These are phyloP conservation scores for Amiota mariae DNA, from an alignment of 2,888 invertebrate species.

Conservation along the genomic window DNA sequence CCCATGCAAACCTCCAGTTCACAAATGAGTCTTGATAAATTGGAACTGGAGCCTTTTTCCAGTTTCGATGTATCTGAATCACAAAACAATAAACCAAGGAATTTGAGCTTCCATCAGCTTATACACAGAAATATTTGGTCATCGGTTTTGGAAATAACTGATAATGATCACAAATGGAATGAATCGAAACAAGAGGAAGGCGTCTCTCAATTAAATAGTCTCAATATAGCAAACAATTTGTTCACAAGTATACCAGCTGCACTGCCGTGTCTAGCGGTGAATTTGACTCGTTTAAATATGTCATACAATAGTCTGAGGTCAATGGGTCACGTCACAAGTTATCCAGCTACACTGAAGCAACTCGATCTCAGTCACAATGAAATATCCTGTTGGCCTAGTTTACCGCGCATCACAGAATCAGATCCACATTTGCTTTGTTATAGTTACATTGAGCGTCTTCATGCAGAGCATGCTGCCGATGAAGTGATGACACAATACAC, in stretches of 20 bases:
- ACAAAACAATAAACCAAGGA: conserved; percentile 58
- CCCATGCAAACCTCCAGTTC: conserved; percentile 71
- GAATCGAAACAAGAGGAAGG: conserved; percentile 75
- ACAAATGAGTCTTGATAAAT: conserved; percentile 67
- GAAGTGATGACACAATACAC: conserved; percentile 60
- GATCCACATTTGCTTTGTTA: conserved; percentile 84
- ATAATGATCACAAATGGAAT: conserved; percentile 78
- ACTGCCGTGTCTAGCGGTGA: conserved; percentile 91
- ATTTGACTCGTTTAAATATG: conserved; percentile 90
- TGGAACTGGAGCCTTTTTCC: conserved; percentile 65
- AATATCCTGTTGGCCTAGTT: conserved; percentile 91
- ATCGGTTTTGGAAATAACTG: conserved; percentile 79
- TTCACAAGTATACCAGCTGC: conserved; percentile 90
- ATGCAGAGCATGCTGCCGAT: conserved; percentile 47
- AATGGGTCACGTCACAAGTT: conserved; percentile 91
- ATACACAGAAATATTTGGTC: conserved; percentile 87
- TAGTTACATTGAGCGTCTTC: conserved; percentile 73
- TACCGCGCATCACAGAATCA: conserved; percentile 81
- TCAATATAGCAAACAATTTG: conserved; percentile 93
- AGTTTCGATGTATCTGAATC: conserved; percentile 53
- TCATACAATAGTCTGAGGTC: conserved; percentile 87
- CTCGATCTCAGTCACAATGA: conserved; percentile 94
- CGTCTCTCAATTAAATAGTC: conserved; percentile 79
- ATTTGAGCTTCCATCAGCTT: conserved; percentile 75
- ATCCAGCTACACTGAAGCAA: conserved; percentile 91